Evolutionary conservation across 2,888 invertebrate genomes (phyloP), one percentile per base, ranked within the genome.

Genomic region (Coenonympha glycerion): DNA sequence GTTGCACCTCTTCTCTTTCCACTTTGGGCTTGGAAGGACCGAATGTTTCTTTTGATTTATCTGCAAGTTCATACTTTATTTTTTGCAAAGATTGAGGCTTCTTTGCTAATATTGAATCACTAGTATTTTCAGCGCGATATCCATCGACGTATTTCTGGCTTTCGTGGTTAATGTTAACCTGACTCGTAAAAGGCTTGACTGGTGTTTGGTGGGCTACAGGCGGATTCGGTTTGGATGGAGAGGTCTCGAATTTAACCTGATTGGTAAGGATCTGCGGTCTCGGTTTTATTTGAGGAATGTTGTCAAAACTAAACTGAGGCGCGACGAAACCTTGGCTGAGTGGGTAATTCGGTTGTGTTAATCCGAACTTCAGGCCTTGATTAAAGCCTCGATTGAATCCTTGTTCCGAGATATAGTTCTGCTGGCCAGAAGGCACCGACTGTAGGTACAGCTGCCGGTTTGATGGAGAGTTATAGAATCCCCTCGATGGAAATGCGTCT

Each of bases 1-100:
- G 74, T 67, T 95, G 95, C 0, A 95, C 92, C 76, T 92, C 91
- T 73, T 92, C 91, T 61, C 86, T 80, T 69, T 89, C 88, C 1
- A 71, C 58, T 63, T 79, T 83, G 8, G 72, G 66, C 52, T 70
- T 74, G 6, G 60, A 63, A 42, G 68, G 63, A 3, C 69, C 53
- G 15, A 69, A 51, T 13, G 62, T 52, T 49, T 80, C 76, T 57
- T 75, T 75, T 0, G 65, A 57, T 55, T 75, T 79, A 2, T 83
- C 82, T 37, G 66, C 69, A 19, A 57, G 69, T 28, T 82, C 83
- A 52, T 75, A 82, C 57, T 81, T 86, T 0, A 85, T 69, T 58
- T 86, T 87, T 50, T 85, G 84, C 39, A 79, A 53, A 0, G 84
- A 76, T 42, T 80, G 79, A 3, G 83, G 74, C 55, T 71, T 79